phyloP scores from a whole-genome alignment of 2,888 invertebrate genomes.

The Zeuzera pyrina region DNA sequence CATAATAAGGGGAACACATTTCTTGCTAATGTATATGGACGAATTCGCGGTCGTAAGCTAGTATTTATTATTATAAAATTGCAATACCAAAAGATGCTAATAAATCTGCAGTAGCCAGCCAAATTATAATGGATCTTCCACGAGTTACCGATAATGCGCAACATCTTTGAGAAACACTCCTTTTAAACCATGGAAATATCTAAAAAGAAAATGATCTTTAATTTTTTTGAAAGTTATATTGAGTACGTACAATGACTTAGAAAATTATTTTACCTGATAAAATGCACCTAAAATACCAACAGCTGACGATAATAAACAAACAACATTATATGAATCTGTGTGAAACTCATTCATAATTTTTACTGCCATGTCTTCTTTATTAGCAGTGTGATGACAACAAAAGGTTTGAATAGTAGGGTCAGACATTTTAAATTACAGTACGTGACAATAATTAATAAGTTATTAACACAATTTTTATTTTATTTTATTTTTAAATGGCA shows the following conservation, averaged over 20 bases:
- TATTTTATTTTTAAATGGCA: too few relatives aligned
- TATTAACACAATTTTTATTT: too few relatives aligned
- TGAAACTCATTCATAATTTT: slow-evolving; percentile 82
- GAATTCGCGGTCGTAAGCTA: too few relatives aligned
- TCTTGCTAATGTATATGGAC: too few relatives aligned
- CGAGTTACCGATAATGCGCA: slow-evolving; percentile 74
- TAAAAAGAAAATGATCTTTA: slow-evolving; percentile 38
- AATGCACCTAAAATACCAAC: slow-evolving; percentile 83
- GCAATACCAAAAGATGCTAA: slow-evolving; percentile 84
- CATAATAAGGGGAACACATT: too few relatives aligned
- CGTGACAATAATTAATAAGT: background rate
- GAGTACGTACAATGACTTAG: slow-evolving; percentile 1
- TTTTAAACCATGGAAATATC: slow-evolving; percentile 76
- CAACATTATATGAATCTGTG: slow-evolving; percentile 80
- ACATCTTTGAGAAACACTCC: slow-evolving; percentile 65
- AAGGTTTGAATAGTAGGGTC: slow-evolving; percentile 90
- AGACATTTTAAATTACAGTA: slow-evolving; percentile 69
- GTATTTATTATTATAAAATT: too few relatives aligned
- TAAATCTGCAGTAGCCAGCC: slow-evolving; percentile 85
- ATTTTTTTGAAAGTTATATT: too few relatives aligned
- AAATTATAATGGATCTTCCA: slow-evolving; percentile 81
- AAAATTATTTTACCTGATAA: slow-evolving; percentile 76
- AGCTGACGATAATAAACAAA: slow-evolving; percentile 81
- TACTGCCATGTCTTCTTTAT: slow-evolving; percentile 76
- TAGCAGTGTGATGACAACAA: slow-evolving; percentile 81